Percentiles rank a stretch among this genome's conserved stretches.
Conservation (phyloP, 2,113 vertebrate genomes). For the Rhodinocichla rosea region DNA sequence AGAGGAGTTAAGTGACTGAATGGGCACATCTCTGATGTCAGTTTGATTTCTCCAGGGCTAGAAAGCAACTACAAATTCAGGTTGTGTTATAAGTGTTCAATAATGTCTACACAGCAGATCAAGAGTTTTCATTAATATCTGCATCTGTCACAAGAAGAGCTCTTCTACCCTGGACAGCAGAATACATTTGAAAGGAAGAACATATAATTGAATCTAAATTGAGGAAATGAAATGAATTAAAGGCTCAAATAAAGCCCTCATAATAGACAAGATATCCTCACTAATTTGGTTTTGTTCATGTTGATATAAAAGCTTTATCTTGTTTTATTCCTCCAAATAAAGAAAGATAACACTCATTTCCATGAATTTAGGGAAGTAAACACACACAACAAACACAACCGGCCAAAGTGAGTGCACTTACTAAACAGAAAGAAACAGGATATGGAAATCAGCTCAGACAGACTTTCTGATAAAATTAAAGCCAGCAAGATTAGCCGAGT, state of each 20-base stretch:
- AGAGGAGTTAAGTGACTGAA: not conserved
- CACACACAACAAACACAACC: not conserved
- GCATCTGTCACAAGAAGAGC: not conserved
- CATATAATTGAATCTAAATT: conserved; percentile 16
- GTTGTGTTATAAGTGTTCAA: not conserved
- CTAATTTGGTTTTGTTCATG: conserved; percentile 1
- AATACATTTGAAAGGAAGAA: not conserved
- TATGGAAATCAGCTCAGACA: not conserved
- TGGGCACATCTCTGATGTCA: not conserved
- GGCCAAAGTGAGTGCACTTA: not conserved
- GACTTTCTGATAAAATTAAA: not conserved
- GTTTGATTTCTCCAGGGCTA: not conserved
- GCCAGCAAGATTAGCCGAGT: not conserved
- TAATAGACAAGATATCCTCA: not conserved
- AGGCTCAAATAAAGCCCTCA: conserved; percentile 16
- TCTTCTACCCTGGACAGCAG: not conserved
- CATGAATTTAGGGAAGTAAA: not conserved
- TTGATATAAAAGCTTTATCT: not conserved
- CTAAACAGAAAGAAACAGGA: not conserved
- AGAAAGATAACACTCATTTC: conserved; percentile 3
- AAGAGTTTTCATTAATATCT: not conserved
- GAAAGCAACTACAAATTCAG: not conserved
- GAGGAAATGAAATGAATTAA: conserved; percentile 40
- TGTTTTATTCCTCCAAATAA: not conserved
- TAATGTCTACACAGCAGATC: not conserved